Base-by-base conservation (phyloP, 2,797 vertebrate genomes). In the Sebastes minor region DNA sequence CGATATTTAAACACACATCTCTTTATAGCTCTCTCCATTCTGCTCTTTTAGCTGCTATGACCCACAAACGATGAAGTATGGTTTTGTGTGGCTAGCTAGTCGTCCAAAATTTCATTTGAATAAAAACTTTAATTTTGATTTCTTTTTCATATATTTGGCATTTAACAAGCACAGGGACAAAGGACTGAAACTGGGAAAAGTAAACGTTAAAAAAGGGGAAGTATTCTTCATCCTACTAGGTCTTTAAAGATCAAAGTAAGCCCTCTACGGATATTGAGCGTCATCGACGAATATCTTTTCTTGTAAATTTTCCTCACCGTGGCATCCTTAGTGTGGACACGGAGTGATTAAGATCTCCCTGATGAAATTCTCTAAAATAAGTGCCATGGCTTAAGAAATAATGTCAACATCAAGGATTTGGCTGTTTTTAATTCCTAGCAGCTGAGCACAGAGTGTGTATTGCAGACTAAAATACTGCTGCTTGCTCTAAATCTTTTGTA, bases 381-480 rank as follows among this genome's bases (percentile, higher is more conserved):
- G 57, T 70, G 59, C 59, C 1, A 6, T 14, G 25, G 65, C 64
- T 83, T 70, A 64, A 77, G 75, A 83, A 78, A 77, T 46, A 66
- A 84, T 64, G 67, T 78, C 74, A 77, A 66, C 74, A 81, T 86
- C 49, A 35, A 76, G 61, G 69, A 74, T 78, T 76, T 61, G 32
- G 14, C 68, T 82, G 66, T 33, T 82, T 83, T 82, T 83, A 77
- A 64, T 77, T 74, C n/a, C 12, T 57, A 64, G 70, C 79, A 76
- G 80, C 70, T 7, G 46, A 83, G 76, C 69, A 57, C 69, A 57
- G 20, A 25, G 66, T 71, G 71, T 79, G 72, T 78, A 18, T 59
- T 87, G 73, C 59, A 72, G 80, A 84, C 70, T 60, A 68, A 88
- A 83, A 85, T 81, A 78, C 71, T 86, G 62, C 67, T 75, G 82